Percentiles rank a stretch among this genome's conserved stretches.
phyloP scores from a whole-genome alignment of 1,140 invertebrate genomes.

The Saccostrea echinata region DNA sequence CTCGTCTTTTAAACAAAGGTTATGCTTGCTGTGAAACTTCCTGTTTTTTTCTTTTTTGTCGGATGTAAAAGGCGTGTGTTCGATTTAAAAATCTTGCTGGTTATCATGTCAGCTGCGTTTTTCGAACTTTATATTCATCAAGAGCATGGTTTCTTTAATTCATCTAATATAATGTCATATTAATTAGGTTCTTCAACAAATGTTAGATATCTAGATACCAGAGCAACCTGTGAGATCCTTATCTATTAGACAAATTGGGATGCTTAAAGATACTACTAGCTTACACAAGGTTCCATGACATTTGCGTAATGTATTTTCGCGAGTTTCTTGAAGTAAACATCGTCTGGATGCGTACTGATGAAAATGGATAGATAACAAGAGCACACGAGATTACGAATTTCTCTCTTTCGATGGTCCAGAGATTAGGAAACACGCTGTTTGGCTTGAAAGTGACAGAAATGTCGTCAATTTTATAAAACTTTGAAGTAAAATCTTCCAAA shows the following conservation, averaged over 20 bases:
- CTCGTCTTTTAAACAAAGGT: background rate
- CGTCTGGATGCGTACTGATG: constrained; percentile 25
- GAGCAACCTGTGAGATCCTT: constrained; percentile 12
- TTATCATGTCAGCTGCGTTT: constrained; percentile 26
- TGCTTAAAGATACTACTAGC: background rate
- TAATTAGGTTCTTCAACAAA: constrained; percentile 10
- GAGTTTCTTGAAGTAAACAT: constrained; percentile 5
- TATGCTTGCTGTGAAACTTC: constrained; percentile 27
- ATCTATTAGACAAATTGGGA: constrained; percentile 29
- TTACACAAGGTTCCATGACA: background rate
- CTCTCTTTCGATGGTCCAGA: background rate
- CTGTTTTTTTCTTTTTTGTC: constrained; percentile 23
- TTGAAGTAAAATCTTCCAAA: constrained; percentile 27
- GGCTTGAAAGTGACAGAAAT: constrained; percentile 31
- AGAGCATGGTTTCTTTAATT: constrained; percentile 29
- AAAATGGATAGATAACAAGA: constrained; percentile 14
- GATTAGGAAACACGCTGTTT: constrained; percentile 19
- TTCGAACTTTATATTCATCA: constrained; percentile 1
- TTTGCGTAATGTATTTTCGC: constrained; percentile 31
- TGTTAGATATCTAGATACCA: background rate
- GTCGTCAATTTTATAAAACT: constrained; percentile 38
- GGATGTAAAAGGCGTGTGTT: constrained; percentile 19
- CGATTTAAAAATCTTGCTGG: background rate
- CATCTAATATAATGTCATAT: constrained; percentile 21
- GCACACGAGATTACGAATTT: constrained; percentile 13